Evolutionary conservation across 2,797 vertebrate genomes (phyloP).

Genomic region (Propithecus perrieri): DNA sequence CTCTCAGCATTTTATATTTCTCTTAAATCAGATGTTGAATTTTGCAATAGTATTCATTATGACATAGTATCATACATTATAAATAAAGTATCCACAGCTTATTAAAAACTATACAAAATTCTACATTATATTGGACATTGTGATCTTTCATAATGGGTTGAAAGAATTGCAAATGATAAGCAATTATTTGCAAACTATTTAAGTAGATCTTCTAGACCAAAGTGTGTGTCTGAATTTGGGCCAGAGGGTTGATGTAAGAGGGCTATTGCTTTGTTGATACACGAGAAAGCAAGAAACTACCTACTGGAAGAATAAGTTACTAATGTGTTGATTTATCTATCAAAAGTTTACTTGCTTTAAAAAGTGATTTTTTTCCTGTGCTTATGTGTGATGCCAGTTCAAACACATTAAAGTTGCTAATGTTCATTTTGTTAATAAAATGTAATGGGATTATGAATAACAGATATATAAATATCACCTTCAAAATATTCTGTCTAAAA

Average conservation of each 20-base stretch:
- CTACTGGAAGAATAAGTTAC: neutral
- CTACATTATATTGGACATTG: slow-evolving; percentile 63
- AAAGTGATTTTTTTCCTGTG: slow-evolving; percentile 18
- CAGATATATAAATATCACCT: slow-evolving; percentile 6
- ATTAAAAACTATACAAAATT: slow-evolving; percentile 14
- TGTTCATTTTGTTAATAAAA: slow-evolving; percentile 40
- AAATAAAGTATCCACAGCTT: slow-evolving; percentile 60
- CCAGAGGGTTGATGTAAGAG: neutral
- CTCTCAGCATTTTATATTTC: neutral
- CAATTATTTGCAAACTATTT: neutral
- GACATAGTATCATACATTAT: slow-evolving; percentile 79
- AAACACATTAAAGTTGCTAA: neutral
- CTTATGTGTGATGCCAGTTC: slow-evolving; percentile 55
- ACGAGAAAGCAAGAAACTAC: slow-evolving; percentile 13
- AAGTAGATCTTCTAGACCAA: neutral
- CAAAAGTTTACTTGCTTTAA: slow-evolving; percentile 62
- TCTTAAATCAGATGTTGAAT: slow-evolving; percentile 80
- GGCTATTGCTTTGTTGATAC: neutral
- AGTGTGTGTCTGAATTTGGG: neutral
- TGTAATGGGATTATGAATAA: neutral
- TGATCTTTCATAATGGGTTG: slow-evolving; percentile 56
- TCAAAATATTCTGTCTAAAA: neutral
- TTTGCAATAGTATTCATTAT: slow-evolving; percentile 84
- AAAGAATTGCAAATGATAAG: neutral
- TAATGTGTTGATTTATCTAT: slow-evolving; percentile 64